These are phyloP conservation scores for Poecilobothrus nobilitatus DNA, from an alignment of 2,888 invertebrate species.

Conservation along the genomic window DNA sequence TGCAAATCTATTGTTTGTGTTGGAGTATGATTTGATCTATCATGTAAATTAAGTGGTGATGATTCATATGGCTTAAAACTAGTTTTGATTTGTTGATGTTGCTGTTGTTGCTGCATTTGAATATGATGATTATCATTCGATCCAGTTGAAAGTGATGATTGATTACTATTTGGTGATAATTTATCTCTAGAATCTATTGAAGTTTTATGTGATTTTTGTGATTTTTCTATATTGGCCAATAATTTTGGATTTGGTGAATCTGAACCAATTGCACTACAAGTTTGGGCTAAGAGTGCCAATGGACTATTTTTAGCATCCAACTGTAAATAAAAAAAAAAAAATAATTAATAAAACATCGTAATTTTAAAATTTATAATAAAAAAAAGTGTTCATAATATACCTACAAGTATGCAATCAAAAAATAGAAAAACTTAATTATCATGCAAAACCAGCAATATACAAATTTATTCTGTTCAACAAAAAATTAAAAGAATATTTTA, in stretches of 20 bases:
- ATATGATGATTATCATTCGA: conserved; percentile 34
- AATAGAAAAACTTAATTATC: too few relatives aligned
- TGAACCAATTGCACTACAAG: conserved; percentile 93
- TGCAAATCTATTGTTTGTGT: conserved; percentile 55
- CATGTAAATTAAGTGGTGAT: conserved; percentile 31
- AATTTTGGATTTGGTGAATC: conserved; percentile 74
- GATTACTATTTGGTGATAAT: conserved; percentile 46
- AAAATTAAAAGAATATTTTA: too few relatives aligned
- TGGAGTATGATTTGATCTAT: conserved; percentile 18
- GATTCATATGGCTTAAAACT: conserved; percentile 73
- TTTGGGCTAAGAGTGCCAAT: conserved; percentile 87
- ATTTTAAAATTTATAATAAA: too few relatives aligned
- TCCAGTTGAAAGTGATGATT: conserved; percentile 45
- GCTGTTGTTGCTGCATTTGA: conserved; percentile 36
- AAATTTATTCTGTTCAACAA: too few relatives aligned
- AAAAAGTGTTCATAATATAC: too few relatives aligned
- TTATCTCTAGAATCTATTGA: conserved; percentile 51
- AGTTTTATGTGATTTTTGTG: conserved; percentile 49
- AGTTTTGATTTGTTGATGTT: conserved; percentile 47
- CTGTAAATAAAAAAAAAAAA: conserved; percentile 57
- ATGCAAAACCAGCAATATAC: too few relatives aligned
- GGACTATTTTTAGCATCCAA: conserved; percentile 97
- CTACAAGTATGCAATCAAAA: too few relatives aligned
- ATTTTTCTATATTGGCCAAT: conserved; percentile 64
- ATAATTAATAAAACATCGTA: background rate